Percentiles rank a stretch among this genome's conserved stretches.
Conservation (phyloP, 1,140 invertebrate genomes). For the Asbolus verrucosus region DNA sequence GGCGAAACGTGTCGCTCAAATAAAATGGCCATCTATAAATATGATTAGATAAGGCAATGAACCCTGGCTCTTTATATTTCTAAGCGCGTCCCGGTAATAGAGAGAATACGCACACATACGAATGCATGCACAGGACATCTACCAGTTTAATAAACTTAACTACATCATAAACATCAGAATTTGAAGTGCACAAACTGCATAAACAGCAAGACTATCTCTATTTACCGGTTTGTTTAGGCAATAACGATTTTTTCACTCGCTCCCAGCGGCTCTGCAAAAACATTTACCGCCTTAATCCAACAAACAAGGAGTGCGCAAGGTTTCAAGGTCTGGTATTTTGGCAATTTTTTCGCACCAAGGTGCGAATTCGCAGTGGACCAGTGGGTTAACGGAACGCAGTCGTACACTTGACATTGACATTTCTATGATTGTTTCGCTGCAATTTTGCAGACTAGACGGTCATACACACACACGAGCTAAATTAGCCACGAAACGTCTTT, state of each 20-base stretch:
- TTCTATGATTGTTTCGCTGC: constrained; percentile 37
- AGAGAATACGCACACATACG: constrained; percentile 47
- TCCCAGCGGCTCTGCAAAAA: constrained; percentile 23
- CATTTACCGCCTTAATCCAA: constrained; percentile 18
- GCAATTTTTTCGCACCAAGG: constrained; percentile 48
- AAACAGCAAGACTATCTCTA: constrained; percentile 49
- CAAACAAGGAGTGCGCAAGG: constrained; percentile 29
- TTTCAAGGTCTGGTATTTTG: constrained; percentile 47
- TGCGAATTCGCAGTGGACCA: constrained; percentile 46
- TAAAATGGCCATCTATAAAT: constrained; percentile 40
- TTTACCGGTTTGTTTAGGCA: constrained; percentile 51
- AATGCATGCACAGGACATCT: constrained; percentile 44
- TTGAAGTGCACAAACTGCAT: constrained; percentile 50
- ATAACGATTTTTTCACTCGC: constrained; percentile 45
- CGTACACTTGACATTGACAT: constrained; percentile 40
- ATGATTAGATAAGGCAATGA: constrained; percentile 50
- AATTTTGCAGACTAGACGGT: constrained; percentile 45
- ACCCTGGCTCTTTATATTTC: constrained; percentile 45
- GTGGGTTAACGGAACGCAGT: constrained; percentile 27
- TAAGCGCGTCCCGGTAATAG: constrained; percentile 44
- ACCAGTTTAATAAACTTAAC: constrained; percentile 51
- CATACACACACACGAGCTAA: constrained; percentile 42
- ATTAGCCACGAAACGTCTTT: constrained; percentile 39
- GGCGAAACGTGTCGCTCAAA: too few species aligned
- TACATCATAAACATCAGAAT: constrained; percentile 49